phyloP scores from a whole-genome alignment of 2,797 vertebrate species.

The Acanthopagrus latus region DNA sequence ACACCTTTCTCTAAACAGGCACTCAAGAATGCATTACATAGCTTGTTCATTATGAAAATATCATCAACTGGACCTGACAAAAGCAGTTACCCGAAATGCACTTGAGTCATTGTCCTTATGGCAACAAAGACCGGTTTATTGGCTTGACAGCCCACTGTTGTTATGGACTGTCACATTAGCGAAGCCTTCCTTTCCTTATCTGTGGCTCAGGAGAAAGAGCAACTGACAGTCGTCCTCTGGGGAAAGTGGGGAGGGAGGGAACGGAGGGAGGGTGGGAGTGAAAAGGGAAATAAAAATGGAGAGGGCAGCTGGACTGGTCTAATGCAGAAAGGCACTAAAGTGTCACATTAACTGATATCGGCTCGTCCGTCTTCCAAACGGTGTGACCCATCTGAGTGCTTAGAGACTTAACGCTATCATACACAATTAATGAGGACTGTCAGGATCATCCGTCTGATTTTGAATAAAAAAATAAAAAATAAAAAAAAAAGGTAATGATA shows the following conservation, averaged over 20 bases:
- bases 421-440: conserved; percentile 75
- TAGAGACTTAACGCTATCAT: conserved; percentile 64
- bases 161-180: conserved; percentile 73
- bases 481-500: conserved; percentile 18
- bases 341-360: conserved; percentile 74
- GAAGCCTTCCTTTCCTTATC: conserved; percentile 68
- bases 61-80: conserved; percentile 38
- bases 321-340: conserved; percentile 50
- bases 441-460: conserved; percentile 47
- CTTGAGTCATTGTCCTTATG: conserved; percentile 47
- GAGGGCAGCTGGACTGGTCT: conserved; percentile 64
- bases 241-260: conserved; percentile 44
- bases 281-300: conserved; percentile 36
- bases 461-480: conserved; percentile 31
- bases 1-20: conserved; percentile 7
- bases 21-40: conserved; percentile 26
- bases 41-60: conserved; percentile 44
- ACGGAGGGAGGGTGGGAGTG: conserved; percentile 32
- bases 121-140: conserved; percentile 65
- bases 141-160: conserved; percentile 62
- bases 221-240: conserved; percentile 71
- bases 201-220: conserved; percentile 67
- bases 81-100: conserved; percentile 40
- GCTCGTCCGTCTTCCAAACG: conserved; percentile 59
- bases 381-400: conserved; percentile 59